Evolutionary conservation across 1,140 invertebrate genomes (phyloP), one percentile per base, ranked within the genome.

Genomic region (Sycobia sp.): DNA sequence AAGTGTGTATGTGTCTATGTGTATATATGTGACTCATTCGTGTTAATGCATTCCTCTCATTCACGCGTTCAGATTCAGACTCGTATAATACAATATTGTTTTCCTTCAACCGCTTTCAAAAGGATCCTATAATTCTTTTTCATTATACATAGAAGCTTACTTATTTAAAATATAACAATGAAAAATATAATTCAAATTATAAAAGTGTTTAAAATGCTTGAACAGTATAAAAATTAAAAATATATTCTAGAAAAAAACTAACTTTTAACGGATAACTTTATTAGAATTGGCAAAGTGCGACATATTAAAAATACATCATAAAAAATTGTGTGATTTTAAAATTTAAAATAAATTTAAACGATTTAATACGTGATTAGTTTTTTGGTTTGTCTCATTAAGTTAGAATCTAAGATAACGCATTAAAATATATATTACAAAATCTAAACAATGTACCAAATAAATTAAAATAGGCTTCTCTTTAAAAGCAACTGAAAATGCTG

Each of bases 31-130:
- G 32, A 38, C 18, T n/a, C 34, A 22, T 47, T 58, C 22, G 47
- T 23, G 14, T 16, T 14, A 20, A 22, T 16, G 11, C 23, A 27
- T 38, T 58, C 22, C 47, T 29, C 7, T 16, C 20, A 32, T 36
- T 16, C 18, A 46, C 46, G 47, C 36, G 11, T 50, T 60, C 25
- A 51, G 13, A 51, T 51, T 51, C 20, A 1, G 7, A 51, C 18
- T 22, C 14, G 0, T 51, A 38, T n/a, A 38, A 51, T 23, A 20
- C 32, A 38, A 10, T 36, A 51, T 51, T 38, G 18, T 32, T 51
- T 13, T 3, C 23, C 23, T 51, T 23, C 27, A 14, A 36, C 34
- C 9, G 16, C 32, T 38, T 16, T 38, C 11, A 38, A 51, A 13
- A 51, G 11, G 25, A 50, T 50, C 1, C 22, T 22, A 34, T 44